These are phyloP conservation scores for Platanista minor DNA, from an alignment of 2,113 vertebrate species.

Conservation along the genomic window DNA sequence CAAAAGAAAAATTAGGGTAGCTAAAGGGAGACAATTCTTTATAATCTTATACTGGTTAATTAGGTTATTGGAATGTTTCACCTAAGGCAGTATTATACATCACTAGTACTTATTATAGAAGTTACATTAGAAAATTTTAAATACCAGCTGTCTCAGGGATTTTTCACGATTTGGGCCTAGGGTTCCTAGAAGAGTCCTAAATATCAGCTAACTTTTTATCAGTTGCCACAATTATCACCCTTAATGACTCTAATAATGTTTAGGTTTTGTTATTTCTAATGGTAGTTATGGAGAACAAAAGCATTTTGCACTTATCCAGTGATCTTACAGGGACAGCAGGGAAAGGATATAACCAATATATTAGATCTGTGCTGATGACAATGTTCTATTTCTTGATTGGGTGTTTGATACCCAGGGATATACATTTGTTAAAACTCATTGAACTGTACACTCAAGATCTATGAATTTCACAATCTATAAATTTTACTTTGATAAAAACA, in stretches of 20 bases:
- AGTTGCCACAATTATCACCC: not conserved
- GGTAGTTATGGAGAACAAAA: not conserved
- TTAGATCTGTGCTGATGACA: not conserved
- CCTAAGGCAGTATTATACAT: not conserved
- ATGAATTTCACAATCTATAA: not conserved
- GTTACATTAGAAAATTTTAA: slow-evolving; percentile 18
- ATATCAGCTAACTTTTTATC: not conserved
- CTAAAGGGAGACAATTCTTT: not conserved
- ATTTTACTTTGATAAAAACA: slow-evolving; percentile 8
- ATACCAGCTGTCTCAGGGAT: not conserved
- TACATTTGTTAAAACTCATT: not conserved
- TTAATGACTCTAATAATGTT: not conserved
- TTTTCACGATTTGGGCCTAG: not conserved
- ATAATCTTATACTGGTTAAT: not conserved
- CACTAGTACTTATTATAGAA: slow-evolving; percentile 7
- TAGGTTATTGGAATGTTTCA: not conserved
- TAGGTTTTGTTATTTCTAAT: not conserved
- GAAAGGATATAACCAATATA: not conserved
- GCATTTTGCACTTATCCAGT: not conserved
- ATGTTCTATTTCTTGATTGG: not conserved
- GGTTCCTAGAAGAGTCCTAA: not conserved
- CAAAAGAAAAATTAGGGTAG: slow-evolving; percentile 23
- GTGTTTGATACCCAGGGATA: not conserved
- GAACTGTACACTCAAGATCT: not conserved
- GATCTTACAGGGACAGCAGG: not conserved